Conservation (phyloP, 2,113 vertebrate species). For the Centropus unirufus region DNA sequence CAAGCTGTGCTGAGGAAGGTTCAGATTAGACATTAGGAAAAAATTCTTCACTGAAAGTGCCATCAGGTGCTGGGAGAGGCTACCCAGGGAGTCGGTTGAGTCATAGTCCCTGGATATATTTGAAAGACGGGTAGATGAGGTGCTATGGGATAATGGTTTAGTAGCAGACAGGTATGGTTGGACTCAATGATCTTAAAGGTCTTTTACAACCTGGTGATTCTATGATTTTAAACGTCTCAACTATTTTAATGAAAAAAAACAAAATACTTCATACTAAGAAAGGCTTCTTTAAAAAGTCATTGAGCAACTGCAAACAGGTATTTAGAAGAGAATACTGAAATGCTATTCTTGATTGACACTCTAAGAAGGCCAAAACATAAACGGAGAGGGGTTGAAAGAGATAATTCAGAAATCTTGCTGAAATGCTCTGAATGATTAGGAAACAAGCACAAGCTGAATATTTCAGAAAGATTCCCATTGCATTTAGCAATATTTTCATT, state of each 20-base stretch:
- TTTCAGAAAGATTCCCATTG: neutral
- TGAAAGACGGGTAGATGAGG: no score
- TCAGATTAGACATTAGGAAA: no score
- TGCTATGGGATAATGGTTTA: no score
- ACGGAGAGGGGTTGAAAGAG: neutral
- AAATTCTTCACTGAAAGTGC: no score
- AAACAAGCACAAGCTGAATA: neutral
- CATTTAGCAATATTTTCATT: neutral
- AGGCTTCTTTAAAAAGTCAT: neutral
- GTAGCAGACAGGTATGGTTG: no score
- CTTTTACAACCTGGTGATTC: no score
- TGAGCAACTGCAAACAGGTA: neutral
- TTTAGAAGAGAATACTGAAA: neutral
- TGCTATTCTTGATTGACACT: neutral
- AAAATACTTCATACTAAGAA: neutral
- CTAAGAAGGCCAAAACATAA: neutral
- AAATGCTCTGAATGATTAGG: neutral
- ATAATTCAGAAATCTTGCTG: neutral
- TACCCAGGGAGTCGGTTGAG: no score
- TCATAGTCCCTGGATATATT: no score
- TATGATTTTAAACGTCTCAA: neutral
- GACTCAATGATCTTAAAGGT: no score
- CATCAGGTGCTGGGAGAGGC: no score
- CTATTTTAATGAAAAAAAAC: neutral
- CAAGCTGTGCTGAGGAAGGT: no score